Evolutionary conservation across 1,140 invertebrate species (phyloP).

Genomic region (Xylocopa sonorina): DNA sequence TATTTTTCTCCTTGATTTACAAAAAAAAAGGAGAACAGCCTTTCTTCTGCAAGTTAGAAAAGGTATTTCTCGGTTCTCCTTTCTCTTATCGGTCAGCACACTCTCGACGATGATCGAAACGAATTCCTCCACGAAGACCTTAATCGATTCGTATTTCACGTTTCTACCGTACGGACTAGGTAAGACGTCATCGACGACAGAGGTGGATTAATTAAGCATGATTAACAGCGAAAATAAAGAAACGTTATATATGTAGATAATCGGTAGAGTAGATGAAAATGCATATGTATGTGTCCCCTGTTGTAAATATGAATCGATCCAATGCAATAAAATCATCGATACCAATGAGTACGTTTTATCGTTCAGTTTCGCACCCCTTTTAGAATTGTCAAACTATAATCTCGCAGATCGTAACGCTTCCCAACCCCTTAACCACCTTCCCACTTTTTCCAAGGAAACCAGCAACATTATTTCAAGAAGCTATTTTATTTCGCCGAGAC

Average conservation of each 20-base stretch:
- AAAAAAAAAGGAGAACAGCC: background rate
- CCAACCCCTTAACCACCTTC: background rate
- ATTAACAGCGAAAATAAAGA: conserved; percentile 52
- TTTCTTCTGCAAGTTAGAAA: background rate
- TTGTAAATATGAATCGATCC: conserved; percentile 79
- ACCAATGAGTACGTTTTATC: conserved; percentile 30
- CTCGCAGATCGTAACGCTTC: background rate
- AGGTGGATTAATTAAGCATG: conserved; percentile 58
- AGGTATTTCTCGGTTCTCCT: background rate
- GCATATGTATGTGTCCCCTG: conserved; percentile 78
- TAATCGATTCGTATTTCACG: conserved; percentile 30
- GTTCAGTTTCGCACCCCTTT: background rate
- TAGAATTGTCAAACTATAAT: background rate
- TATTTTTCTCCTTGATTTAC: background rate
- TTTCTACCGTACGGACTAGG: conserved; percentile 54
- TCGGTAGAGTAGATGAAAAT: conserved; percentile 77
- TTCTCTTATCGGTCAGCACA: background rate
- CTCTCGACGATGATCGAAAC: background rate
- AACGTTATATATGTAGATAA: conserved; percentile 79
- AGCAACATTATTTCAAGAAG: too few relatives aligned
- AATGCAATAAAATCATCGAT: conserved; percentile 80
- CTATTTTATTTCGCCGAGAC: too few relatives aligned
- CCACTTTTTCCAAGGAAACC: background rate
- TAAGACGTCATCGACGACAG: conserved; percentile 54
- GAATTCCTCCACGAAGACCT: background rate